Conservation (phyloP, 2,888 invertebrate genomes). For the Ariolimax columbianus region DNA sequence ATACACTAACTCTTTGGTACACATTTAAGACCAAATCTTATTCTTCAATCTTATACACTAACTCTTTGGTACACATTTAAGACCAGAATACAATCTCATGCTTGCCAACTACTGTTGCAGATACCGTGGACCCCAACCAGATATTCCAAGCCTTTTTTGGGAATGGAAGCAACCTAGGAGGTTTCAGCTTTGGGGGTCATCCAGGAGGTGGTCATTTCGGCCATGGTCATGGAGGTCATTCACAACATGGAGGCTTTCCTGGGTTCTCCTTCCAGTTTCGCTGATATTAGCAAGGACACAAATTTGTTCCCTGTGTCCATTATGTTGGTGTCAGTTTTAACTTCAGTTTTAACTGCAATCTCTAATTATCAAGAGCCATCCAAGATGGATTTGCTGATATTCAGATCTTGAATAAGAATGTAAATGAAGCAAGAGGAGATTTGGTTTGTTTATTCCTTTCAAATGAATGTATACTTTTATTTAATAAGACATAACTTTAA, state of each 20-base stretch:
- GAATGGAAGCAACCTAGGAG: constrained; percentile 64
- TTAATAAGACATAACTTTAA: too few species aligned
- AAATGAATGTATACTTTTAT: too few species aligned
- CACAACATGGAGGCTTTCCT: constrained; percentile 80
- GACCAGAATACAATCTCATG: neutral
- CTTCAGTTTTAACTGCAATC: neutral
- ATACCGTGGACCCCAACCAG: constrained; percentile 86
- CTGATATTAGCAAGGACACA: constrained; percentile 29
- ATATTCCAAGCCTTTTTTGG: constrained; percentile 92
- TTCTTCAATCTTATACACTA: too few species aligned
- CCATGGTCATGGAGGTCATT: constrained; percentile 62
- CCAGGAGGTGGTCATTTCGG: constrained; percentile 46
- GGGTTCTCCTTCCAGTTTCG: constrained; percentile 87
- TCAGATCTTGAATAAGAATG: neutral
- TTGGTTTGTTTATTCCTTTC: neutral
- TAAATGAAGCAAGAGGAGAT: neutral
- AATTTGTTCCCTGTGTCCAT: neutral
- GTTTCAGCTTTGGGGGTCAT: constrained; percentile 55
- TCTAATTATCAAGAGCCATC: neutral
- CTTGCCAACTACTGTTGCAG: neutral
- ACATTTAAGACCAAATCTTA: too few species aligned
- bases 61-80: neutral
- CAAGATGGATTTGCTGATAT: neutral
- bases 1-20: too few species aligned
- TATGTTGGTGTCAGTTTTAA: neutral